Evolutionary conservation across 2,888 invertebrate species (phyloP).

Genomic region (Keiferia lycopersicella): DNA sequence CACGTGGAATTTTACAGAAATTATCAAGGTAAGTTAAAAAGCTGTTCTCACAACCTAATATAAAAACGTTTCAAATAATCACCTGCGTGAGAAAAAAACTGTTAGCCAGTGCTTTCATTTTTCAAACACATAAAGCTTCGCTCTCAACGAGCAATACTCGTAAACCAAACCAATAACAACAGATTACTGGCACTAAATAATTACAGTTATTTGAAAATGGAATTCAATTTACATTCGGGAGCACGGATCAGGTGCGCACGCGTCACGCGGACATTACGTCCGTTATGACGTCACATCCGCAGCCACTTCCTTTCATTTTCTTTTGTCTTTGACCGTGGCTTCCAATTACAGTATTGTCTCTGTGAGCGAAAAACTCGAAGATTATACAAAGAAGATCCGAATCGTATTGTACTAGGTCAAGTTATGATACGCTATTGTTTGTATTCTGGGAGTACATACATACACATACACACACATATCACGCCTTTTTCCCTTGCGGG

Average conservation of each 20-base stretch:
- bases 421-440: neutral
- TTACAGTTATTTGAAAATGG: slow-evolving; percentile 19
- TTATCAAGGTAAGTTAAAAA: no score
- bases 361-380: slow-evolving; percentile 26
- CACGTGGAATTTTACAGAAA: no score
- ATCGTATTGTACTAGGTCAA: neutral
- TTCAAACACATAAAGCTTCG: no score
- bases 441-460: neutral
- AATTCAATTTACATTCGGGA: slow-evolving; percentile 38
- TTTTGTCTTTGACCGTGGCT: slow-evolving; percentile 76
- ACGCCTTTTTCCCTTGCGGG: no score
- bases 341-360: slow-evolving; percentile 64
- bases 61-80: neutral
- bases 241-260: slow-evolving; percentile 43
- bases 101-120: no score
- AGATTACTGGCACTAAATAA: neutral
- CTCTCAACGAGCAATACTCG: neutral
- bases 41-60: no score
- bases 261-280: slow-evolving; percentile 42
- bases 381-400: neutral
- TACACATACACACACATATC: no score
- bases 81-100: no score
- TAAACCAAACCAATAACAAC: no score
- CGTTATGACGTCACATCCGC: slow-evolving; percentile 64
- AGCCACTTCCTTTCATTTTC: slow-evolving; percentile 73